Evolutionary conservation across 1,140 invertebrate genomes (phyloP).

Genomic region (Bombus affinis): DNA sequence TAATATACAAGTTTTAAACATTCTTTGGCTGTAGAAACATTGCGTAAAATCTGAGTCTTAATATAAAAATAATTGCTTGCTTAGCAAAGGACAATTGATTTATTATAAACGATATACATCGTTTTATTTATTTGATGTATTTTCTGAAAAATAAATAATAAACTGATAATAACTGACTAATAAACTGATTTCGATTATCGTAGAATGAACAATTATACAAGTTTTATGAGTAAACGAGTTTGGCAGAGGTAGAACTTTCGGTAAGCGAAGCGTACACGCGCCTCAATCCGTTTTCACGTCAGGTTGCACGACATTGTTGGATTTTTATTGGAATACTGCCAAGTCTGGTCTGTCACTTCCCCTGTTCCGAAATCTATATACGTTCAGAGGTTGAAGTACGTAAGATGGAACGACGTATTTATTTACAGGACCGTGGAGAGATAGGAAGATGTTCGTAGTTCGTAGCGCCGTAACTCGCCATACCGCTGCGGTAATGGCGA

Average conservation of each 20-base stretch:
- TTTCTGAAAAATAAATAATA: too few relatives aligned
- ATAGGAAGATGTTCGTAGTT: constrained; percentile 51
- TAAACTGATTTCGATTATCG: neutral
- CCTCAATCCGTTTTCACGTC: constrained; percentile 39
- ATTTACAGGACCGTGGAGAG: constrained; percentile 66
- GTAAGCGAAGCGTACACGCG: constrained; percentile 13
- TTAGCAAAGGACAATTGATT: too few relatives aligned
- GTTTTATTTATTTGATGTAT: too few relatives aligned
- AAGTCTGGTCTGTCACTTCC: constrained; percentile 46
- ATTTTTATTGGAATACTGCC: constrained; percentile 58
- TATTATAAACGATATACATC: too few relatives aligned
- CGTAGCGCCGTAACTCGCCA: constrained; percentile 70
- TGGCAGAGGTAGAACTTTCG: neutral
- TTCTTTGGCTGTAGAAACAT: too few relatives aligned
- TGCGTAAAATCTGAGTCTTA: too few relatives aligned
- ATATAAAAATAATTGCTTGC: too few relatives aligned
- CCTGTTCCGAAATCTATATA: constrained; percentile 17
- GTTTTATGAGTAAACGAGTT: neutral
- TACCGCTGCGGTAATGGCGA: constrained; percentile 75
- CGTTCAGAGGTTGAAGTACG: constrained; percentile 49
- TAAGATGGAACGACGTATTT: constrained; percentile 70
- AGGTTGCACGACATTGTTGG: constrained; percentile 31
- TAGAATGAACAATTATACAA: too few relatives aligned
- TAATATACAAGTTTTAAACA: too few relatives aligned
- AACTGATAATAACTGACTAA: too few relatives aligned